Base-by-base conservation (phyloP, 2,888 invertebrate species). In the Drosophila multiciliata region DNA sequence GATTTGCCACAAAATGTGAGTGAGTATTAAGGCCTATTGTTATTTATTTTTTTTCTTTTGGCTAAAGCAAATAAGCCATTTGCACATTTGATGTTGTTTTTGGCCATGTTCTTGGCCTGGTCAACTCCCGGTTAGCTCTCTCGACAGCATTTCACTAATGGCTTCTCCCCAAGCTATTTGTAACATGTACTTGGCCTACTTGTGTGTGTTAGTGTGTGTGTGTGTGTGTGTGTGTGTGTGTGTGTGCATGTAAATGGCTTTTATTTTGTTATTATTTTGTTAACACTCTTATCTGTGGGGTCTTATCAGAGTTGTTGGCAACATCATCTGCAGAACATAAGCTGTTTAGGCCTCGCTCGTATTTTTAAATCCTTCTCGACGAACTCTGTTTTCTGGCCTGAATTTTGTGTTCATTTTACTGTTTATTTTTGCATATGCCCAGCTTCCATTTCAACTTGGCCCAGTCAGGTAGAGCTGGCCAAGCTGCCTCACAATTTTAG, bases 191-290 rank as follows among this genome's bases (percentile, higher is more conserved):
- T 65, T 57, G 55, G 50, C 66, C 64, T 52, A 23, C 59, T 17
- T 35, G 26, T 69, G 9, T 32, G 48, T 60, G 64, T 87, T 72
- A 73, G 72, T 84, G 77, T 72, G 81, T 40, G 49, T 36, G 20
- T 59, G 36, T 70, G 61, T 72, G 7, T 35, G 45, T 55, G 71
- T 86, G 76, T 55, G 71, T 86, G 76, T 76, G 80, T 36, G 48
- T 36, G 32, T 62, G 42, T 63, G 63, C 72, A 78, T 82, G 83
- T 80, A 88, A 86, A 87, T 88, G 86, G 67, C 77, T 87, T 89
- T 86, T 85, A 85, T 85, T 87, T 69, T 83, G 79, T 88, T 87
- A 86, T 86, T 87, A 88, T 87, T 87, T 88, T 77, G 84, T 82
- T 88, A 88, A 78, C 85, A 78, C 83, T 83, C 70, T 78, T 80